These are phyloP conservation scores for Pyrocoelia pectoralis DNA, from an alignment of 2,888 invertebrate species.

Conservation along the genomic window DNA sequence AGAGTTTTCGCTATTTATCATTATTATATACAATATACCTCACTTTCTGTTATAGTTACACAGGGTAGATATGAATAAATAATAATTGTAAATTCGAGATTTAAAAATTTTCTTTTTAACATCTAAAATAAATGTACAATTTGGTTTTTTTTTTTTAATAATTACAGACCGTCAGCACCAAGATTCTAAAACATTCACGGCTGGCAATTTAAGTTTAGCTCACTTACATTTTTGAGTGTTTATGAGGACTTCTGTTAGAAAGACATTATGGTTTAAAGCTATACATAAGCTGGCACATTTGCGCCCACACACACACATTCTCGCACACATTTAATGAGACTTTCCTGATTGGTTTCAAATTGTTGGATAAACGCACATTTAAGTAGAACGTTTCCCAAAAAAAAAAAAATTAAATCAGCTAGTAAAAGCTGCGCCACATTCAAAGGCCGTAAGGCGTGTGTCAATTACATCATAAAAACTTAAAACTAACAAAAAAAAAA, in stretches of 20 bases:
- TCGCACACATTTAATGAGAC: too few relatives aligned
- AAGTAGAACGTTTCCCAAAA: too few relatives aligned
- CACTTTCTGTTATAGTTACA: conserved; percentile 32
- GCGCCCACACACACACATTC: not conserved
- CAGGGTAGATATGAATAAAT: conserved; percentile 43
- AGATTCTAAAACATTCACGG: conserved; percentile 9
- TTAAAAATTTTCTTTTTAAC: conserved; percentile 17
- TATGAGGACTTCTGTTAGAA: conserved; percentile 18
- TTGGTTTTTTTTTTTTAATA: conserved; percentile 8
- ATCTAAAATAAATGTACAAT: conserved; percentile 18
- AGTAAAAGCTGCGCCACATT: not conserved
- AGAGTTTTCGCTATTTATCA: conserved; percentile 25
- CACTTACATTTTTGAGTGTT: too few relatives aligned
- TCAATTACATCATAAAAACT: not conserved
- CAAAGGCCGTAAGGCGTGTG: not conserved
- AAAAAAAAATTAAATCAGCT: not conserved
- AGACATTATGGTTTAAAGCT: conserved; percentile 34
- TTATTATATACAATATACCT: conserved; percentile 25
- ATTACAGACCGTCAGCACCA: conserved; percentile 14
- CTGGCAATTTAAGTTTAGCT: too few relatives aligned
- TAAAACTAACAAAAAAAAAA: too few relatives aligned
- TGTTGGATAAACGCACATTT: too few relatives aligned
- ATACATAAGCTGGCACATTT: conserved; percentile 21
- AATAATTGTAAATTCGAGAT: conserved; percentile 37
- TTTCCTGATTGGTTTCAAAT: too few relatives aligned